Conservation (phyloP, 2,113 vertebrate species). For the Ptilorrhoa leucosticta region DNA sequence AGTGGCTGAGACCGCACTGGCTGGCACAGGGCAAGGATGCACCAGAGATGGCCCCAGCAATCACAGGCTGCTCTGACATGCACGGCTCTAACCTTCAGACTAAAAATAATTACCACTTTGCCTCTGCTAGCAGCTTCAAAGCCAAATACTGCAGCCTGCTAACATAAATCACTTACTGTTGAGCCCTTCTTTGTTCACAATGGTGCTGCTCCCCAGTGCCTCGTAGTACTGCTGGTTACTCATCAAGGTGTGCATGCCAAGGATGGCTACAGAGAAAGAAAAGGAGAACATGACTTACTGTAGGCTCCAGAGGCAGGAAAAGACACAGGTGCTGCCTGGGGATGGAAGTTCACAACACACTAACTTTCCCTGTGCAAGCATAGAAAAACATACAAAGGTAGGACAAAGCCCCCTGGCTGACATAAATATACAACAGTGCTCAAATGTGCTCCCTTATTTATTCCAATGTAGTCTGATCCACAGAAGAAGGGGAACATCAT, state of each 20-base stretch:
- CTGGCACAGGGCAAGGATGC: not conserved
- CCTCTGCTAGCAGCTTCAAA: not conserved
- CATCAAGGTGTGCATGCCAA: conserved; percentile 99
- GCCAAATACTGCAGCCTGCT: not conserved
- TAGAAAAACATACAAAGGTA: not conserved
- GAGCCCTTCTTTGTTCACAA: conserved; percentile 97
- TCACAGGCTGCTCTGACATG: not conserved
- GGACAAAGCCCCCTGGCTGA: rapidly evolving
- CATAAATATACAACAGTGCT: not conserved
- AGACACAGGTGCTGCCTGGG: not conserved
- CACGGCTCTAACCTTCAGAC: not conserved
- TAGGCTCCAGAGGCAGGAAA: not conserved
- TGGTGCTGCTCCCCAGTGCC: conserved; percentile 92
- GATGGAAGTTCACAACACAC: not conserved
- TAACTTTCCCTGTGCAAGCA: not conserved
- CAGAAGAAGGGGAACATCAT: not conserved
- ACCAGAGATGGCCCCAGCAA: not conserved
- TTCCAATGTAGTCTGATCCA: not conserved
- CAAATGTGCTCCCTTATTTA: not conserved
- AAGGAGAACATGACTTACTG: not conserved
- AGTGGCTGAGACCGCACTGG: rapidly evolving
- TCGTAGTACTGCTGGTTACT: conserved; percentile 99
- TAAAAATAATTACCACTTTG: not conserved
- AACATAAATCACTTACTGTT: conserved; percentile 84
- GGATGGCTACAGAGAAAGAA: conserved; percentile 80